phyloP scores from a whole-genome alignment of 2,797 vertebrate genomes.

The Emydoidea blandingii region DNA sequence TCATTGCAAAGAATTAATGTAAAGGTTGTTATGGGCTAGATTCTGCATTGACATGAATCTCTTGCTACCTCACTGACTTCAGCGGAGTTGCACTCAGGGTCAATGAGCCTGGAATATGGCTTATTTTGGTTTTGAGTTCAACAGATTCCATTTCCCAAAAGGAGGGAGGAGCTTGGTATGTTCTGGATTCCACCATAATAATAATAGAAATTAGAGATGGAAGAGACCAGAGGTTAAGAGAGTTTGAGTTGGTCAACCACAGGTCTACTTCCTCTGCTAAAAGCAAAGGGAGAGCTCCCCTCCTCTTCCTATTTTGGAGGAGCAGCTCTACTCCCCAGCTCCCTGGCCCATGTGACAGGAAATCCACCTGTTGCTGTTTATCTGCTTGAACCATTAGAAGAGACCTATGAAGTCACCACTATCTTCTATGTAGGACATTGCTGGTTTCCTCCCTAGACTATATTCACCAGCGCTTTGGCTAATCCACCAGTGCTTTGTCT shows the following conservation, averaged over 20 bases:
- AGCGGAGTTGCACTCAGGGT: accelerated
- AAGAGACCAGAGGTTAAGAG: not conserved
- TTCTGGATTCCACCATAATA: not conserved
- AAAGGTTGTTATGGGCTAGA: not conserved
- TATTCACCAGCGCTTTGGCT: accelerated
- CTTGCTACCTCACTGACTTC: accelerated
- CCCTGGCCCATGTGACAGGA: not conserved
- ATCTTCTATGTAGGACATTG: not conserved
- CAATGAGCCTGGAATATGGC: accelerated
- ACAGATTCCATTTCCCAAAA: not conserved
- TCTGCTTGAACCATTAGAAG: not conserved
- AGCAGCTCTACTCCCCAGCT: not conserved
- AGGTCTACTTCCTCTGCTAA: not conserved
- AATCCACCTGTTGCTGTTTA: not conserved
- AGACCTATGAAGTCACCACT: accelerated
- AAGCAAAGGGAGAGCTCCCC: not conserved
- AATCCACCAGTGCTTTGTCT: not conserved
- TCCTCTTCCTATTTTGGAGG: accelerated
- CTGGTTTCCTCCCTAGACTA: accelerated
- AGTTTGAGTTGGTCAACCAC: not conserved
- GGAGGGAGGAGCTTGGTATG: not conserved
- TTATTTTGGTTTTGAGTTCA: not conserved
- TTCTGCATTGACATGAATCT: accelerated
- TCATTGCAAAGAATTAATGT: not conserved
- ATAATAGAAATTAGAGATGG: not conserved